Base-by-base conservation (phyloP, 2,797 vertebrate genomes). In the Halcyon chelicuti region DNA sequence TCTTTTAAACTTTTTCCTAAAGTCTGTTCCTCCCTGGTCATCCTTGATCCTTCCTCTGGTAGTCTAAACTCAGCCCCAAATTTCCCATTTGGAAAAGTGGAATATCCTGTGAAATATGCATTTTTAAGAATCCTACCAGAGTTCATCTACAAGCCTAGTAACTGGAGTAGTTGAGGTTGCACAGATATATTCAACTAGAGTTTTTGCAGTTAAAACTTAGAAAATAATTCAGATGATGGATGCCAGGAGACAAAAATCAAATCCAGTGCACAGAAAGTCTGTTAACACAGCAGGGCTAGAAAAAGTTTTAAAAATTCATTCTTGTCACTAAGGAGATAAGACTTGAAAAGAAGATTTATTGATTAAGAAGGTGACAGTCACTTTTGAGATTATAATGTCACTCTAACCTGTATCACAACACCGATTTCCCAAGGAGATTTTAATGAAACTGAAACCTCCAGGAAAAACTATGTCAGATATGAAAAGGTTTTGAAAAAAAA, bases 321-420 rank as follows among this genome's bases (percentile, higher is more conserved):
- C 44, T 65, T 80, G 14, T 68, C 42, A 74, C 65, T 61, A 70
- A 20, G 18, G 9, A 70, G 88, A 84, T 93, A 92, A 87, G 42
- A 73, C 18, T 7, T 91, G 62, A 84, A 90, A 60, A 84, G 37
- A 5, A 78, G 71, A 93, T 93, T 58, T 93, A 58, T 76, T 85
- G 91, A 84, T 89, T 73, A 93, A 73, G 39, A 79, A 79, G 42
- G 37, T 88, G 33, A 91, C 57, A 94, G 46, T 29, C 54, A 80
- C 39, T 90, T 90, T 88, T 33, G 33, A 93, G 82, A 78, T 95
- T 83, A 73, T 76, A 63, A 60, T 63, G 62, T 72, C 86, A 81
- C 8, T 94, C 25, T 60, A 68, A 74, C 37, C 15, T 52, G 6
- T 15, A 79, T 52, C 1, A 1, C 44, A 74, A 44, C 18, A 81